Conservation (phyloP, 2,888 invertebrate species). For the Sipha maydis region DNA sequence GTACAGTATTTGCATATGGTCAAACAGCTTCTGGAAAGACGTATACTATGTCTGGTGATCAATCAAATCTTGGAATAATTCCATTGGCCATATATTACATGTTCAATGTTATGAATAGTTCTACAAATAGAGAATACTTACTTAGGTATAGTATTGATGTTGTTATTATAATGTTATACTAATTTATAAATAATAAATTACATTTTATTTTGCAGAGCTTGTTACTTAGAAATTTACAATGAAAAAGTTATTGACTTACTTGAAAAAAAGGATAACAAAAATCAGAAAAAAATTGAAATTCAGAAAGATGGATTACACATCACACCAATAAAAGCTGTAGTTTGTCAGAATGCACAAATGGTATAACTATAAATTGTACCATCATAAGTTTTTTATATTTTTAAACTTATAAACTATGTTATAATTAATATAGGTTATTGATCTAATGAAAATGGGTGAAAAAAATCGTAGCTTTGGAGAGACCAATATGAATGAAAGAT, state of each 20-base stretch:
- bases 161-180: conserved; percentile 20
- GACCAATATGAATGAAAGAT: conserved; percentile 88
- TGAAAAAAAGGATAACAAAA: conserved; percentile 70
- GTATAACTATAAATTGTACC: conserved; percentile 67
- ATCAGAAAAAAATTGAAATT: conserved; percentile 69
- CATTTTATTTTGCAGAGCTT: conserved; percentile 72
- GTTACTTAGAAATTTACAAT: conserved; percentile 90
- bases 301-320: conserved; percentile 70
- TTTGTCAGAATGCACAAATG: conserved; percentile 74
- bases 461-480: conserved; percentile 79
- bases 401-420: background rate
- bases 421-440: conserved; percentile 65
- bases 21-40: conserved; percentile 93
- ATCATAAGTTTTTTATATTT: background rate
- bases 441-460: conserved; percentile 70
- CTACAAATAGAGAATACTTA: conserved; percentile 78
- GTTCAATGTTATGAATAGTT: conserved; percentile 75
- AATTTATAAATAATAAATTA: conserved; percentile 49
- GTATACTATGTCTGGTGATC: conserved; percentile 82
- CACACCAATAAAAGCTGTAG: conserved; percentile 72
- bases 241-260: conserved; percentile 84
- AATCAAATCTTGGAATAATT: conserved; percentile 78
- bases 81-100: conserved; percentile 77
- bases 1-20: conserved; percentile 91
- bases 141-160: conserved; percentile 70